Percentiles rank a stretch among this genome's conserved stretches.
Evolutionary conservation across 2,797 vertebrate genomes (phyloP).

Genomic region (Muscicapa comitata): DNA sequence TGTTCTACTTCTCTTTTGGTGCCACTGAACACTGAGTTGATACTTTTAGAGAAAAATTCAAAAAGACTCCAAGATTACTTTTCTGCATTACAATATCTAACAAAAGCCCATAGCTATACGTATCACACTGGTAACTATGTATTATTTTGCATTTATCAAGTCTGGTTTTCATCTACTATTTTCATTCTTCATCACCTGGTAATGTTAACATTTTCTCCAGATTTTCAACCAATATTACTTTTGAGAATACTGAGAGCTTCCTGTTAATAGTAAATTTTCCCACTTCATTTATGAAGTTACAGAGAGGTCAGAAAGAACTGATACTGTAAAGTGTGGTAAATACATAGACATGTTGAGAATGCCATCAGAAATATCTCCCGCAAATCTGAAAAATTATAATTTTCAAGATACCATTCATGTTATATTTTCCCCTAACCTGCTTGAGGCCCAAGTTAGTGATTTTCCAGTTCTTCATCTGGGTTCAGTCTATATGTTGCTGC

Average conservation of each 20-base stretch:
- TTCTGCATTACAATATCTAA: not conserved
- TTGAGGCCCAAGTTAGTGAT: not conserved
- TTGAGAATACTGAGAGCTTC: not conserved
- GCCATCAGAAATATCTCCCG: not conserved
- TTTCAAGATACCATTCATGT: not conserved
- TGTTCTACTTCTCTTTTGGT: not conserved
- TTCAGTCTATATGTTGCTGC: not conserved
- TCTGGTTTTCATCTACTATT: not conserved
- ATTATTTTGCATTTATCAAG: not conserved
- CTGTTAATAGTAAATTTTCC: not conserved
- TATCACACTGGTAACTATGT: not conserved
- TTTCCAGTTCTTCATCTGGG: not conserved
- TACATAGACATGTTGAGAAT: not conserved
- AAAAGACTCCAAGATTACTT: not conserved
- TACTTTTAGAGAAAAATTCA: not conserved
- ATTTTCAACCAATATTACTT: not conserved
- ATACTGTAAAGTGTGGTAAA: not conserved
- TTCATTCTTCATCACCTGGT: not conserved
- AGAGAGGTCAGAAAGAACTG: not conserved
- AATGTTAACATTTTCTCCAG: not conserved
- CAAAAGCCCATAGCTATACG: not conserved
- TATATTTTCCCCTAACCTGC: not conserved
- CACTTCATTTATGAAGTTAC: not conserved
- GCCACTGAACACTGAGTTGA: not conserved
- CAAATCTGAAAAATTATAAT: not conserved